Percentiles rank a stretch among this genome's conserved stretches.
Conservation (phyloP, 2,888 invertebrate species). For the Empis livida region DNA sequence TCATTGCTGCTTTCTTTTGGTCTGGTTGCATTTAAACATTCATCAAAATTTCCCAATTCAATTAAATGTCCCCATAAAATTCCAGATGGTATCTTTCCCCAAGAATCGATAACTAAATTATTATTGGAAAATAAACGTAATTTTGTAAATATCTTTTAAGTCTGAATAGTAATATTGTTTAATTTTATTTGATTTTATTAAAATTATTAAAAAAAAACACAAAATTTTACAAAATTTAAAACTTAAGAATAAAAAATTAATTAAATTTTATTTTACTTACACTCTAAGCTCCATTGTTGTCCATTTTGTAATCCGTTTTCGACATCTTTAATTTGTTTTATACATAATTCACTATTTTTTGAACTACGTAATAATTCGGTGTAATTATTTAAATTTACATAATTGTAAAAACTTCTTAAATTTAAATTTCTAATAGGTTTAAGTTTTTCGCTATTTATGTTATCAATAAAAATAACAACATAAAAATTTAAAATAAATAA, state of each 20-base stretch:
- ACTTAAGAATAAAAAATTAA: too few relatives aligned
- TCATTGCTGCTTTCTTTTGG: constrained; percentile 13
- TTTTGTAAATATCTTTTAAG: too few relatives aligned
- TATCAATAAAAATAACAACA: neutral
- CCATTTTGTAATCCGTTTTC: neutral
- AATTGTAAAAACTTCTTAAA: neutral
- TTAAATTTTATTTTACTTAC: too few relatives aligned
- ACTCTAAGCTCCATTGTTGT: neutral
- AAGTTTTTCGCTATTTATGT: neutral
- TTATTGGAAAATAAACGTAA: too few relatives aligned
- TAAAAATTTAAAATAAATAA: too few relatives aligned
- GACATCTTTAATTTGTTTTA: neutral
- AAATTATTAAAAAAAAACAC: too few relatives aligned
- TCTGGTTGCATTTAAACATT: constrained; percentile 30
- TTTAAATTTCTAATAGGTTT: too few relatives aligned
- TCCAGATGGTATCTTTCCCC: constrained; percentile 36
- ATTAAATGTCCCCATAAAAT: constrained; percentile 32
- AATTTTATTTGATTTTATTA: too few relatives aligned
- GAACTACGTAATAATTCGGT: neutral
- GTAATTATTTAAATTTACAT: neutral
- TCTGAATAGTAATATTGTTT: too few relatives aligned
- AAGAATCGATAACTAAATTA: constrained; percentile 35
- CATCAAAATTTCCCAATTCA: constrained; percentile 37
- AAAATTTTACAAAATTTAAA: too few relatives aligned
- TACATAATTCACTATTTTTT: neutral